phyloP scores from a whole-genome alignment of 2,113 vertebrate species.

The Gymnogyps californianus region DNA sequence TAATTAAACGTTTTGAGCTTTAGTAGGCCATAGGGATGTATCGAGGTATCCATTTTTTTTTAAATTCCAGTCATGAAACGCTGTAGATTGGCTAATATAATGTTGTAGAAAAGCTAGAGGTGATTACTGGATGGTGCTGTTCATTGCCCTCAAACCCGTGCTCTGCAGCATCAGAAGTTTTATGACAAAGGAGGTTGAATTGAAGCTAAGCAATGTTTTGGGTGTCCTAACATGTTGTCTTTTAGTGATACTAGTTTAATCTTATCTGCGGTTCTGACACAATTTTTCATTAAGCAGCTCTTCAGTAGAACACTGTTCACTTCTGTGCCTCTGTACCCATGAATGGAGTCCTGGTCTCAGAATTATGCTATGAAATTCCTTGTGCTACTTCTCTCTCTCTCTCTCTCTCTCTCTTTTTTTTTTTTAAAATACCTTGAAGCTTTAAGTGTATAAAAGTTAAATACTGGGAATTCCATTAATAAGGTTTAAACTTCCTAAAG shows the following conservation, averaged over 20 bases:
- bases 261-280: accelerated
- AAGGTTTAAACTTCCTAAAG: not conserved
- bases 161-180: not conserved
- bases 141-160: not conserved
- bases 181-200: not conserved
- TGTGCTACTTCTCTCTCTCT: not conserved
- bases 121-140: not conserved
- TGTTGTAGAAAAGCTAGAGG: not conserved
- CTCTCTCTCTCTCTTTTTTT: too few species aligned
- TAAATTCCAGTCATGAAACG: not conserved
- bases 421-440: not conserved
- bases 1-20: not conserved
- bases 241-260: not conserved
- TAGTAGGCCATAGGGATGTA: not conserved
- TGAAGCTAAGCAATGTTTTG: not conserved
- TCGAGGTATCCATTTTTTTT: not conserved
- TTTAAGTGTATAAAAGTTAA: not conserved
- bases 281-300: not conserved
- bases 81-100: not conserved
- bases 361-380: not conserved
- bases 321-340: not conserved
- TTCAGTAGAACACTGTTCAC: not conserved
- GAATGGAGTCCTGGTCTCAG: not conserved
- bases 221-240: accelerated
- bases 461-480: not conserved